Base-by-base conservation (phyloP, 92 coral and sea anemone genomes). In the Plumapathes pennacea region DNA sequence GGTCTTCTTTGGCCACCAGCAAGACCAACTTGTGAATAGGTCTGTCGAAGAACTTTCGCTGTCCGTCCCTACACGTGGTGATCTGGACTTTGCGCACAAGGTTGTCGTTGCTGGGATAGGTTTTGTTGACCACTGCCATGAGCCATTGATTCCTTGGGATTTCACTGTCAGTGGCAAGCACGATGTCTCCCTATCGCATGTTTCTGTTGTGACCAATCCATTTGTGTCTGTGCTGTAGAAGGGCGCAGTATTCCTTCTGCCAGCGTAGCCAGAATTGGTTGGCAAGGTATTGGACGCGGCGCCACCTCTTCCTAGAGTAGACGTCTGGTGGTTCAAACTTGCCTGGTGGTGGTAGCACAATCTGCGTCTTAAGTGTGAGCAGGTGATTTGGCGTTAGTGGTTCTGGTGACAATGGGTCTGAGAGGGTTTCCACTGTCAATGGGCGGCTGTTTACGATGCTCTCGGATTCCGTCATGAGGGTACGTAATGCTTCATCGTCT, bases 351-450 rank as follows among this genome's bases (percentile, higher is more conserved):
- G 74, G 53, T 7, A 66, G 44, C 25, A 55, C 25, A 28, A 55
- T 37, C 45, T 55, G 62, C n/a, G 62, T 9, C 38, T 76, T 76
- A 19, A 51, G 13, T 3, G 69, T 76, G 39, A 76, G 45, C 38
- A 76, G 50, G 50, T 76, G 76, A 38, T 76, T 76, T n/a, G 76
- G 83, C 18, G 83, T 67, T 18, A 76, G 18, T 0, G 76, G 70
- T 28, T 66, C 62, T 32, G 70, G 43, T 13, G 78, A 46, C 13
- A 14, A 37, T 21, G 71, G 43, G 46, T 72, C 80, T 32, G 80
- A 49, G 6, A 62, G 62, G 30, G 26, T 51, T 33, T 38, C 70
- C 1, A 72, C 71, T 24, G 80, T 57, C 10, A 70, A 69, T 21
- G 41, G 78, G 52, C 71, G 71, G 46, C 61, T 71, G 46, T 59